Conservation (phyloP, 2,113 vertebrate genomes). For the Zosterops pallidus region DNA sequence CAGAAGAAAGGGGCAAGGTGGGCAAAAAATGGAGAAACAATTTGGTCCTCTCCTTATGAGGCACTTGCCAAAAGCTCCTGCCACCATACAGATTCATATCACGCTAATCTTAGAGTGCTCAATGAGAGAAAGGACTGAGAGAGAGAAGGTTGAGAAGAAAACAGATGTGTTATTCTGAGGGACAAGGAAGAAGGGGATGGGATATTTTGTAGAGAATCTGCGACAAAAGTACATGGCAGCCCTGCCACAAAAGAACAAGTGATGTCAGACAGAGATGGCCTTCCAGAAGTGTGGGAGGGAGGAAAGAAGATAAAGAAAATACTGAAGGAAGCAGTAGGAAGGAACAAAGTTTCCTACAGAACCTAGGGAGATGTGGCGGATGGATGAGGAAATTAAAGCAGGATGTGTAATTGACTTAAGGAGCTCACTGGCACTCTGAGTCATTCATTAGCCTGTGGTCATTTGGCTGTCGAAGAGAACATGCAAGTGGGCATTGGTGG, state of each 20-base stretch:
- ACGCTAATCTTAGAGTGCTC: background rate
- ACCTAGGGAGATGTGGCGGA: slow-evolving; percentile 13
- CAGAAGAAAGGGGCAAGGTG: background rate
- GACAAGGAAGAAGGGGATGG: background rate
- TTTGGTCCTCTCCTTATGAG: background rate
- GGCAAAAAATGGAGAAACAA: background rate
- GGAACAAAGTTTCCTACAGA: background rate
- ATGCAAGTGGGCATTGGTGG: slow-evolving; percentile 68
- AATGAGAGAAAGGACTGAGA: background rate
- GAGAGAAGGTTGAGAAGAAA: background rate
- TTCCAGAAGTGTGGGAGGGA: slow-evolving; percentile 49
- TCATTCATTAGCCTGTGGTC: slow-evolving; percentile 68
- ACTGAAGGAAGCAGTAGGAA: slow-evolving; percentile 28
- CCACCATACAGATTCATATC: background rate
- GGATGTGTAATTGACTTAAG: slow-evolving; percentile 71
- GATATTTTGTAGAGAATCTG: background rate
- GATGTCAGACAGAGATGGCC: slow-evolving; percentile 34
- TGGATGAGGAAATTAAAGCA: slow-evolving; percentile 63
- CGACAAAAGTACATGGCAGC: slow-evolving; percentile 19
- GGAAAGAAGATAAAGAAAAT: slow-evolving; percentile 42
- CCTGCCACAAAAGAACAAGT: slow-evolving; percentile 31
- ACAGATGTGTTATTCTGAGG: background rate
- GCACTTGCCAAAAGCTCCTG: background rate
- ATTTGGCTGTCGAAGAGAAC: slow-evolving; percentile 71
- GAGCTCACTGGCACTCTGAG: slow-evolving; percentile 69